A percentile compares a stretch with the other conserved stretches of the same genome.
These are phyloP conservation scores for Micronisus gabar DNA, from an alignment of 2,113 vertebrate genomes.

Conservation along the genomic window DNA sequence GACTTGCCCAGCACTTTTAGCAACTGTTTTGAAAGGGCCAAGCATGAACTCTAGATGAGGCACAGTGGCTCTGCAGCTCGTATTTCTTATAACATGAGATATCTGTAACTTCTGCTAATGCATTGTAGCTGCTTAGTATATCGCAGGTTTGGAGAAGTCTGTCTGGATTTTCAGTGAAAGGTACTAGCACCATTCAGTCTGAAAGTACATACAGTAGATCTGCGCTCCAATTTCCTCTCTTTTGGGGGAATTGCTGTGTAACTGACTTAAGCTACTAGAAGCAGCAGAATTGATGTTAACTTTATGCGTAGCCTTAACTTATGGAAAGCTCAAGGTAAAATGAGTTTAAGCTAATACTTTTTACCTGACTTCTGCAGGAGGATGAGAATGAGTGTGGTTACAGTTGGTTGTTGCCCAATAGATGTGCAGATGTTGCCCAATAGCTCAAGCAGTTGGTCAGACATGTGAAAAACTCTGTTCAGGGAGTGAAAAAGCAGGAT, in stretches of 20 bases:
- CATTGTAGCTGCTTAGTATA: not conserved
- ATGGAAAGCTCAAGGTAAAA: not conserved
- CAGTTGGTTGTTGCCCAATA: fast-evolving
- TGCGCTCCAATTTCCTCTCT: fast-evolving
- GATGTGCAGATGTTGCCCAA: not conserved
- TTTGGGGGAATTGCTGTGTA: not conserved
- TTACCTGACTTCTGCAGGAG: not conserved
- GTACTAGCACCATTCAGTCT: too few species aligned
- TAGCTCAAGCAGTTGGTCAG: not conserved
- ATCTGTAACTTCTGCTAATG: not conserved
- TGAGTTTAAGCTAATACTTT: not conserved
- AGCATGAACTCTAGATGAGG: not conserved
- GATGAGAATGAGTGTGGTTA: not conserved
- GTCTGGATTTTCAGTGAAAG: not conserved
- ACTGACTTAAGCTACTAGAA: not conserved
- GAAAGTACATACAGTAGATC: not conserved
- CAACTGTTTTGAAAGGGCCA: not conserved
- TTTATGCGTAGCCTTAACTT: not conserved
- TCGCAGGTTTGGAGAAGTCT: not conserved
- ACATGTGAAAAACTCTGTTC: not conserved
- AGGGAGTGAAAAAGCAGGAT: not conserved
- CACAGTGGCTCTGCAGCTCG: not conserved
- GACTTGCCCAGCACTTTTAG: not conserved
- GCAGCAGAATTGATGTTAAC: not conserved
- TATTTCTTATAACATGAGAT: not conserved